A percentile compares a stretch with the other conserved stretches of the same genome.
phyloP scores from a whole-genome alignment of 2,797 vertebrate species.

The Arrhamphus sclerolepis region DNA sequence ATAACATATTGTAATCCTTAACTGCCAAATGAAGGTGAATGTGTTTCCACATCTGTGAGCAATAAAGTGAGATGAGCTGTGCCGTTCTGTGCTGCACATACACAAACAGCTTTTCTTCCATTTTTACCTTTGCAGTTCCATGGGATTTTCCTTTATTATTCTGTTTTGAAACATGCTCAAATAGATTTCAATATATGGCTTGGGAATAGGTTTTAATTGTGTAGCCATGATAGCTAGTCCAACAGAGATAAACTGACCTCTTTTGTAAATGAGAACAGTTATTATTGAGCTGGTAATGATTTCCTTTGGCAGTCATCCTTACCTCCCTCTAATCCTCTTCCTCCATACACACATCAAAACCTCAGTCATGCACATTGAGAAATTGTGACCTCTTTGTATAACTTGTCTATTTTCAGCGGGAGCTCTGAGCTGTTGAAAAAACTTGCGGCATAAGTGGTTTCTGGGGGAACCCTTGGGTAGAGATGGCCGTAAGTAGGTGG shows the following conservation, averaged over 20 bases:
- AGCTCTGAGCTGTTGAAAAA: slow-evolving; percentile 67
- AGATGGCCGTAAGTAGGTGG: slow-evolving; percentile 47
- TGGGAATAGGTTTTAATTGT: slow-evolving; percentile 7
- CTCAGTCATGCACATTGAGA: slow-evolving; percentile 52
- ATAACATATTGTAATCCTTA: slow-evolving; percentile 46
- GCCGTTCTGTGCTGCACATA: slow-evolving; percentile 17
- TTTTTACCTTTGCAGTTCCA: slow-evolving; percentile 49
- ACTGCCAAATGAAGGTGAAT: slow-evolving; percentile 52
- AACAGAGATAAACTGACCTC: slow-evolving; percentile 7
- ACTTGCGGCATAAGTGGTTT: slow-evolving; percentile 69
- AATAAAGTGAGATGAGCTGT: slow-evolving; percentile 48
- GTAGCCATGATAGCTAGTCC: slow-evolving; percentile 14
- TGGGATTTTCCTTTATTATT: slow-evolving; percentile 31
- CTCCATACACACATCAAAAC: slow-evolving; percentile 36
- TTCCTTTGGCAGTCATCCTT: slow-evolving; percentile 5
- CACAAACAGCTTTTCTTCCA: slow-evolving; percentile 11
- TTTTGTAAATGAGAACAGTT: slow-evolving; percentile 14
- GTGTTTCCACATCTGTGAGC: slow-evolving; percentile 67
- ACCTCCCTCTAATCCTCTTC: neutral
- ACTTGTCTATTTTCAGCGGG: slow-evolving; percentile 66
- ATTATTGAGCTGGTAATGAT: slow-evolving; percentile 19
- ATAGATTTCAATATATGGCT: slow-evolving; percentile 3
- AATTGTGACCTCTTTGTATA: slow-evolving; percentile 66
- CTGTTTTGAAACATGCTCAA: slow-evolving; percentile 30
- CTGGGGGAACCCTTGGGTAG: slow-evolving; percentile 49